Conservation (phyloP, 2,888 invertebrate genomes). For the Orthosia cruda region DNA sequence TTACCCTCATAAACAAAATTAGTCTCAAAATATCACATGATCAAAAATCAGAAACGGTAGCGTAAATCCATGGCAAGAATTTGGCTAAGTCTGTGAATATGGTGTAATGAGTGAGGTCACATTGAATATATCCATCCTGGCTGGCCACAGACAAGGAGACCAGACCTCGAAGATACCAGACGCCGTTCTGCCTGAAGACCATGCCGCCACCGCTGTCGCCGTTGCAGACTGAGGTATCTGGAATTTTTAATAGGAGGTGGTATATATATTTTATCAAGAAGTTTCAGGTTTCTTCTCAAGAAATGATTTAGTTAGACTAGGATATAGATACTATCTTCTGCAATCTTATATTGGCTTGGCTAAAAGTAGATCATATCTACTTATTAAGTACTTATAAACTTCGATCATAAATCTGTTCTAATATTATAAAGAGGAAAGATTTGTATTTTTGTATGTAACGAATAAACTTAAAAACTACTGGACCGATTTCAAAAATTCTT, state of each 20-base stretch:
- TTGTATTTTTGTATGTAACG: no score
- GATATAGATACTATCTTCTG: no score
- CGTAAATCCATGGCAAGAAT: constrained; percentile 90
- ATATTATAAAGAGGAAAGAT: no score
- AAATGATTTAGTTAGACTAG: no score
- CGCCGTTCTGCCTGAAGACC: constrained; percentile 85
- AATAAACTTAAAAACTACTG: no score
- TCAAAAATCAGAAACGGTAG: constrained; percentile 75
- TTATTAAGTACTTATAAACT: no score
- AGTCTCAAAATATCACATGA: constrained; percentile 38
- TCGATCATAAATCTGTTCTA: no score
- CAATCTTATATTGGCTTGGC: no score
- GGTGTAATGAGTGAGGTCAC: constrained; percentile 92
- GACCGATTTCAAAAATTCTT: no score
- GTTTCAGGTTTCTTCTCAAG: neutral
- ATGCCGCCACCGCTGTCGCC: constrained; percentile 91
- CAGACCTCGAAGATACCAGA: constrained; percentile 89
- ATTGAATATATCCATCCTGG: constrained; percentile 90
- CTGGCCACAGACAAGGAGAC: constrained; percentile 92
- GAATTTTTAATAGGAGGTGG: constrained; percentile 17
- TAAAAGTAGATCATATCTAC: no score
- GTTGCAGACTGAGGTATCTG: constrained; percentile 92
- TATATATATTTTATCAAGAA: constrained; percentile 15
- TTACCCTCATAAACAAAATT: constrained; percentile 45
- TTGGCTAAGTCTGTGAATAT: constrained; percentile 93